These are phyloP conservation scores for Melitaea cinxia DNA, from an alignment of 1,140 invertebrate genomes.

Conservation along the genomic window DNA sequence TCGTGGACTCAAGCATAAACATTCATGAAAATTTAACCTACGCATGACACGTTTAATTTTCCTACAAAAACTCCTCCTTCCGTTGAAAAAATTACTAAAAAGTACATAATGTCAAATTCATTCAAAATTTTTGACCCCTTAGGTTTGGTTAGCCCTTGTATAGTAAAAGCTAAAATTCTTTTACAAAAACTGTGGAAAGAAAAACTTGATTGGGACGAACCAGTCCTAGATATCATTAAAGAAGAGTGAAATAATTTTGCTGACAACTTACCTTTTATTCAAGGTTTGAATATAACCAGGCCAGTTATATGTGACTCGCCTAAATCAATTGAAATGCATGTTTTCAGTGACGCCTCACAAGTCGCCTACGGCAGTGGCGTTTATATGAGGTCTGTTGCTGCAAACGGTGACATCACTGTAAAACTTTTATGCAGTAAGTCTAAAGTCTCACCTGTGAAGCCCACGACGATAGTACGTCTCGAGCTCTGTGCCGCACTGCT, in stretches of 20 bases:
- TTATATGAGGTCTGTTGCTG: neutral
- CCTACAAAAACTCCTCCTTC: neutral
- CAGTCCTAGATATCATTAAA: neutral
- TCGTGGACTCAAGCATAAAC: neutral
- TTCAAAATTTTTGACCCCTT: conserved; percentile 5
- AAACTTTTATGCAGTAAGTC: conserved; percentile 12
- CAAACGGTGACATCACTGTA: neutral
- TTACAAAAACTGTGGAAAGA: conserved; percentile 1
- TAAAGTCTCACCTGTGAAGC: conserved; percentile 42
- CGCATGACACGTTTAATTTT: neutral
- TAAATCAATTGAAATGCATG: too few relatives aligned
- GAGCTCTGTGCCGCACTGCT: conserved; percentile 1
- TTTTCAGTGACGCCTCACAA: too few relatives aligned
- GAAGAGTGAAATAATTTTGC: neutral
- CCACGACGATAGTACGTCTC: conserved; percentile 22
- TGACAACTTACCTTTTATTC: neutral
- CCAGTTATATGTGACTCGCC: too few relatives aligned
- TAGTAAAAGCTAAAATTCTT: neutral
- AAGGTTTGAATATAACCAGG: too few relatives aligned
- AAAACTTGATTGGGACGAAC: conserved; percentile 5
- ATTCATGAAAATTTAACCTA: neutral
- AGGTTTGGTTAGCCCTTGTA: conserved; percentile 3
- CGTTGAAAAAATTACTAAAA: conserved; percentile 1
- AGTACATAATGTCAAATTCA: neutral
- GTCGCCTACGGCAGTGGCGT: neutral